These are phyloP conservation scores for Crypturellus tataupa DNA, from an alignment of 2,797 vertebrate species.

Conservation along the genomic window DNA sequence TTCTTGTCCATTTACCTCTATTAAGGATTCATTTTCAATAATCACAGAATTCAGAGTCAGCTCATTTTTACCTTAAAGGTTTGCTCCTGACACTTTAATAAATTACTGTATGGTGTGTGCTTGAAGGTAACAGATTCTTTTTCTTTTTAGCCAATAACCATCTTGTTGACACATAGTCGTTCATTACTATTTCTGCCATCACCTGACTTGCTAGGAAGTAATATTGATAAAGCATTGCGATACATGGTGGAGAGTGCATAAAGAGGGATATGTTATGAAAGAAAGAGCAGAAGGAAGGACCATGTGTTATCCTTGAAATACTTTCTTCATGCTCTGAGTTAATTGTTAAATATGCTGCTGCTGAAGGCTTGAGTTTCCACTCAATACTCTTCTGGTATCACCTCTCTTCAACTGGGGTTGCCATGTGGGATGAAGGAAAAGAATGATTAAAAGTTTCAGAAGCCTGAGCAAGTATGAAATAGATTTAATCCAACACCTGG, in stretches of 20 bases:
- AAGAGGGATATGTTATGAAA: constrained; percentile 51
- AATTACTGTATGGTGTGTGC: constrained; percentile 54
- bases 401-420: neutral
- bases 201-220: constrained; percentile 52
- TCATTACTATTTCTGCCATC: constrained; percentile 66
- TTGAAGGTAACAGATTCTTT: constrained; percentile 51
- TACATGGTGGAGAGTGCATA: neutral
- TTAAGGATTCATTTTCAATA: constrained; percentile 78
- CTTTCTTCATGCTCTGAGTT: constrained; percentile 42
- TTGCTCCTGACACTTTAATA: constrained; percentile 76
- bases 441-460: constrained; percentile 15
- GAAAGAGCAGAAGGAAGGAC: constrained; percentile 52
- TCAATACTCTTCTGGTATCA: constrained; percentile 31
- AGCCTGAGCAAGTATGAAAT: neutral
- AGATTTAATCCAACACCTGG: constrained; percentile 56
- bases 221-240: constrained; percentile 69
- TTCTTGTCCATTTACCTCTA: constrained; percentile 74
- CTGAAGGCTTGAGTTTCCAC: constrained; percentile 16
- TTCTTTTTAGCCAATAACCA: constrained; percentile 23
- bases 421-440: constrained; percentile 5
- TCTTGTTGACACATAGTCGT: constrained; percentile 50
- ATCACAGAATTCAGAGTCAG: constrained; percentile 80
- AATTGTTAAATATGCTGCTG: constrained; percentile 70
- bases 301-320: constrained; percentile 33
- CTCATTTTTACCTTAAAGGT: constrained; percentile 79